These are phyloP conservation scores for Latrodectus geometricus DNA, from an alignment of 1,140 invertebrate genomes.

Conservation along the genomic window DNA sequence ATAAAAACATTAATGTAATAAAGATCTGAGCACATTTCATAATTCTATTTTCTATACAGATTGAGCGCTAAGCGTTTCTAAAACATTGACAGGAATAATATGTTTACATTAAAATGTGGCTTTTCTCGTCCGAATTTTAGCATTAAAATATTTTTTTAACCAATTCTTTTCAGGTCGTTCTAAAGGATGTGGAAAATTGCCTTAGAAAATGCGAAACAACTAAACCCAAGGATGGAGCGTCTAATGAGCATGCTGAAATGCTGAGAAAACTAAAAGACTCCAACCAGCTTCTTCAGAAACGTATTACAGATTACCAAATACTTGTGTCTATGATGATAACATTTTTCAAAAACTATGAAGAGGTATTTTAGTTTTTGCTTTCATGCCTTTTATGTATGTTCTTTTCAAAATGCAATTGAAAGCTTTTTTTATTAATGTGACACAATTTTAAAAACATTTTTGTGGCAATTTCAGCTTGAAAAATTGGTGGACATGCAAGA, in stretches of 20 bases:
- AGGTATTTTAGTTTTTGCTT: constrained; percentile 71
- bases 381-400: neutral
- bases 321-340: constrained; percentile 79
- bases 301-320: constrained; percentile 80
- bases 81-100: too few relatives aligned
- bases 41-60: too few relatives aligned
- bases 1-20: too few relatives aligned
- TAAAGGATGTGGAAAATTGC: constrained; percentile 78
- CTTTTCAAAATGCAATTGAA: neutral
- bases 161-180: constrained; percentile 71
- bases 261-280: constrained; percentile 76
- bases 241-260: constrained; percentile 72
- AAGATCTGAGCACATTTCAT: too few relatives aligned
- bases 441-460: neutral
- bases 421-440: neutral
- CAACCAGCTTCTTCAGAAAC: constrained; percentile 76
- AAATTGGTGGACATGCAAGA: constrained; percentile 71
- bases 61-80: too few relatives aligned
- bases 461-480: constrained; percentile 69
- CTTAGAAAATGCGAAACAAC: constrained; percentile 76
- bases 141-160: too few relatives aligned
- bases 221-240: constrained; percentile 68
- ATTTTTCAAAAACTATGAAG: constrained; percentile 77
- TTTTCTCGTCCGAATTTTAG: too few relatives aligned
- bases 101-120: too few relatives aligned